phyloP scores from a whole-genome alignment of 2,113 vertebrate species.

The Strigops habroptila region DNA sequence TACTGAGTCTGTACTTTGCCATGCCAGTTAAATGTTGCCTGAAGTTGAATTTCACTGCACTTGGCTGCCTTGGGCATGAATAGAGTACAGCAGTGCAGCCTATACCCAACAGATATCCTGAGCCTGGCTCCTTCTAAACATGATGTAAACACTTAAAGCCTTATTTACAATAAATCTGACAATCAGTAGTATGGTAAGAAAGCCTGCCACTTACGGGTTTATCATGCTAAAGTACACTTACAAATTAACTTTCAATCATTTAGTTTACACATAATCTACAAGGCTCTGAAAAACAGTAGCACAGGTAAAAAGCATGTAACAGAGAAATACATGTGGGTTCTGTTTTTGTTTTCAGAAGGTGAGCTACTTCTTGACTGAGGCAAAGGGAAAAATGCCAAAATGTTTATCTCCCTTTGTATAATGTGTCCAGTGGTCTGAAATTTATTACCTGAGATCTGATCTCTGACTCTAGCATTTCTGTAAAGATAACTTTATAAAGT shows the following conservation, averaged over 20 bases:
- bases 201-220: not conserved
- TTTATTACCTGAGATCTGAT: not conserved
- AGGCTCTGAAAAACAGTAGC: not conserved
- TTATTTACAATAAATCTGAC: not conserved
- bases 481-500: not conserved
- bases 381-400: not conserved
- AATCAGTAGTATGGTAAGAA: not conserved
- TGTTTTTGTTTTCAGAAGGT: not conserved
- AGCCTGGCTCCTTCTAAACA: not conserved
- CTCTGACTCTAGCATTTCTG: not conserved
- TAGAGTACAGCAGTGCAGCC: not conserved
- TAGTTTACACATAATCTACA: not conserved
- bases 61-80: not conserved
- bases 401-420: not conserved
- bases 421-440: not conserved
- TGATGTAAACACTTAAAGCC: not conserved
- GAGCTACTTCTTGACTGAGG: not conserved
- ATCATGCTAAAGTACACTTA: not conserved
- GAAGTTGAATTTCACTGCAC: not conserved
- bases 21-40: not conserved
- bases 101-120: not conserved
- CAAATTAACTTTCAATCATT: not conserved
- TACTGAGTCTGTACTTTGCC: not conserved
- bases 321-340: not conserved
- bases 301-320: not conserved